These are phyloP conservation scores for Polydesmus complanatus DNA, from an alignment of 2,888 invertebrate species.

Conservation along the genomic window DNA sequence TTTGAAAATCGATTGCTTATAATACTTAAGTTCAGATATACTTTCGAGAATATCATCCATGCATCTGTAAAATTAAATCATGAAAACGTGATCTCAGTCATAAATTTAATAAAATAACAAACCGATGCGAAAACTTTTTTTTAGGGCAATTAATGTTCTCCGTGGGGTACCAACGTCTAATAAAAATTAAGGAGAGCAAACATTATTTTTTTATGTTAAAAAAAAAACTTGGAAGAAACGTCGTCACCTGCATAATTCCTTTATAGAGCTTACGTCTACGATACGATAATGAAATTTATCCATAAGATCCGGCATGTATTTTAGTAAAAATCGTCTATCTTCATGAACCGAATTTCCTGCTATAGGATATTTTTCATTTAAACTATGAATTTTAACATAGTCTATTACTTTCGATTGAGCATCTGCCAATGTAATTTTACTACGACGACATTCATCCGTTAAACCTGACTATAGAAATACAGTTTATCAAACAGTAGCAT, in stretches of 20 bases:
- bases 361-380: constrained; percentile 49
- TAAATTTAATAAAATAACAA: neutral
- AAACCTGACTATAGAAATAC: constrained; percentile 58
- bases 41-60: constrained; percentile 56
- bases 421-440: constrained; percentile 45
- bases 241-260: constrained; percentile 48
- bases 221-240: neutral
- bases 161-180: constrained; percentile 55
- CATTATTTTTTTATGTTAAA: neutral
- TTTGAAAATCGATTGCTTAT: constrained; percentile 51
- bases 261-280: constrained; percentile 80
- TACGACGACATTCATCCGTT: constrained; percentile 53
- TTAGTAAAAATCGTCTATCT: constrained; percentile 66
- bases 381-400: constrained; percentile 49
- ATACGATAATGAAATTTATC: constrained; percentile 77
- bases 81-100: constrained; percentile 8
- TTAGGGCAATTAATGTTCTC: constrained; percentile 42
- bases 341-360: constrained; percentile 79
- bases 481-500: neutral
- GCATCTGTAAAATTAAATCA: constrained; percentile 31
- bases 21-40: constrained; percentile 67
- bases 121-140: constrained; percentile 53
- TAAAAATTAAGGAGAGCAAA: constrained; percentile 11
- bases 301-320: constrained; percentile 66
- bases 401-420: constrained; percentile 58